These are phyloP conservation scores for Nomada lathburiana DNA, from an alignment of 2,888 invertebrate genomes.

Conservation along the genomic window DNA sequence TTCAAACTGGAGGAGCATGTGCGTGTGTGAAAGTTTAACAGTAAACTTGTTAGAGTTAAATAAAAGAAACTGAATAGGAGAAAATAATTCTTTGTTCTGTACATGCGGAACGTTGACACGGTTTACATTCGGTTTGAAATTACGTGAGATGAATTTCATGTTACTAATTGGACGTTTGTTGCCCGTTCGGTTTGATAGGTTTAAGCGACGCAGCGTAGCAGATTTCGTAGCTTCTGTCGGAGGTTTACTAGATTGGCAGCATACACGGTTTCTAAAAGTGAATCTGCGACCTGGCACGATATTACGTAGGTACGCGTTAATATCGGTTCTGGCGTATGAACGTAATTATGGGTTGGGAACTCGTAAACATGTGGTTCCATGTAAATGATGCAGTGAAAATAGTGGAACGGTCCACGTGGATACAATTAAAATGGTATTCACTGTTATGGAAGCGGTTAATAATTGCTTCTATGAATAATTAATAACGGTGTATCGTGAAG, in stretches of 20 bases:
- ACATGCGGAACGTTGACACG: neutral
- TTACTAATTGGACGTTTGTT: neutral
- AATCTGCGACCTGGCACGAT: constrained; percentile 45
- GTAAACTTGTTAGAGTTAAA: no score
- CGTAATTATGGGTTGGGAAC: constrained; percentile 35
- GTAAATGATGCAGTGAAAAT: constrained; percentile 31
- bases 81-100: no score
- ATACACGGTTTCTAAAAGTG: constrained; percentile 40
- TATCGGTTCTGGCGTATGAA: constrained; percentile 23
- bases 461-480: neutral
- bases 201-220: neutral
- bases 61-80: no score
- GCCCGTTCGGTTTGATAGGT: neutral
- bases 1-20: no score
- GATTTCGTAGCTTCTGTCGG: neutral
- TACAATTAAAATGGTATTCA: neutral
- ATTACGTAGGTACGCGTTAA: constrained; percentile 35
- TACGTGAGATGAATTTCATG: neutral
- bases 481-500: neutral
- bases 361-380: constrained; percentile 26
- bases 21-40: no score
- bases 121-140: neutral
- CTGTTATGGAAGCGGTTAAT: constrained; percentile 1
- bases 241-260: constrained; percentile 13
- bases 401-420: neutral